These are phyloP conservation scores for Mesitornis unicolor DNA, from an alignment of 2,113 vertebrate genomes.

Conservation along the genomic window DNA sequence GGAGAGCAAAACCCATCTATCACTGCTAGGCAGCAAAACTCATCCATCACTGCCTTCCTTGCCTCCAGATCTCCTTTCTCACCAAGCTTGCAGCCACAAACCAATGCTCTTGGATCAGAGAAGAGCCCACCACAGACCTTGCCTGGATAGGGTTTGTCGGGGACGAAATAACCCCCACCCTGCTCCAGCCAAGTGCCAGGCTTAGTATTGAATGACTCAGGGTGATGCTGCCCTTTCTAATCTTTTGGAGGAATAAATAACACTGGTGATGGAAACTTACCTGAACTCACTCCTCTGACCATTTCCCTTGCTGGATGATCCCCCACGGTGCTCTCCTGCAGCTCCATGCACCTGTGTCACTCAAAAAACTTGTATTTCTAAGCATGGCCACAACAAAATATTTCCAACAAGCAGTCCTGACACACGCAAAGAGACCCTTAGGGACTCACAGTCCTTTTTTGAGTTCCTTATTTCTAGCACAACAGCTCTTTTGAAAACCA, in stretches of 20 bases:
- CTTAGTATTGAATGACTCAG: background rate
- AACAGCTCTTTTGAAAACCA: background rate
- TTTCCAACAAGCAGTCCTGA: background rate
- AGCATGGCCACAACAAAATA: accelerated
- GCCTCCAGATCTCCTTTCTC: background rate
- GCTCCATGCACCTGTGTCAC: background rate
- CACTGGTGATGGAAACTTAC: background rate
- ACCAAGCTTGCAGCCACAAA: background rate
- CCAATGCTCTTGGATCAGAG: background rate
- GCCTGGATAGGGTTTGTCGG: accelerated
- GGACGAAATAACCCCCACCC: background rate
- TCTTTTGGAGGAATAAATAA: background rate
- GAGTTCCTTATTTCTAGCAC: background rate
- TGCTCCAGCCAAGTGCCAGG: background rate
- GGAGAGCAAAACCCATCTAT: background rate
- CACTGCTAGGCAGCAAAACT: background rate
- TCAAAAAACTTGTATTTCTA: background rate
- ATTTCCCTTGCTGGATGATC: background rate
- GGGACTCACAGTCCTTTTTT: background rate
- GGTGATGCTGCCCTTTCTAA: background rate
- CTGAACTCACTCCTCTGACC: background rate
- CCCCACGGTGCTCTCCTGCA: background rate
- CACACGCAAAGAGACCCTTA: background rate
- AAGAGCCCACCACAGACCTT: accelerated
- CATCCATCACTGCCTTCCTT: background rate